Conservation (phyloP, 1,140 invertebrate genomes). For the Rhyzopertha dominica region DNA sequence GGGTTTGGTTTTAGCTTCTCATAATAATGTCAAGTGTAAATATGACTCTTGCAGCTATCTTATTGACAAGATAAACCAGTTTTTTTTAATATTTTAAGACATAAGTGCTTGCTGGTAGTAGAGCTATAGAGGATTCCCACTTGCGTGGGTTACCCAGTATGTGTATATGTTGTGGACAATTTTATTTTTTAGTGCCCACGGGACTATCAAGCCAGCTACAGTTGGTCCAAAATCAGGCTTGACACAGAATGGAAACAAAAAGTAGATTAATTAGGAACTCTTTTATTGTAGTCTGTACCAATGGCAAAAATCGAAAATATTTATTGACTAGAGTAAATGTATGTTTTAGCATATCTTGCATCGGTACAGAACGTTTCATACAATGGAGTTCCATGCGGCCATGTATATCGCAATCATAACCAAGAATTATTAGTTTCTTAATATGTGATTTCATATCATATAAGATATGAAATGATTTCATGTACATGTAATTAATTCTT, state of each 20-base stretch:
- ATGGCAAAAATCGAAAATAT: conserved; percentile 22
- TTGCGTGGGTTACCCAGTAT: conserved; percentile 12
- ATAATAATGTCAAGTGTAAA: background rate
- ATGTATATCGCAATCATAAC: conserved; percentile 36
- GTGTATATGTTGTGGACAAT: conserved; percentile 13
- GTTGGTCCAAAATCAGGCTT: conserved; percentile 22
- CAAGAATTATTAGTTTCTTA: conserved; percentile 40
- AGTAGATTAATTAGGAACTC: conserved; percentile 30
- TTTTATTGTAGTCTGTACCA: conserved; percentile 32
- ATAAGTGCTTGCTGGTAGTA: too few species aligned
- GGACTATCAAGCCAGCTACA: conserved; percentile 20
- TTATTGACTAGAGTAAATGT: background rate
- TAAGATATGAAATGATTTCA: conserved; percentile 41
- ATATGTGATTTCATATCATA: conserved; percentile 43
- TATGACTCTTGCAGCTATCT: background rate
- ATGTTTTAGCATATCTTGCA: conserved; percentile 20
- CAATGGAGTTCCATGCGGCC: conserved; percentile 41
- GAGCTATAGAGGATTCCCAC: too few species aligned
- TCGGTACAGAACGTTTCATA: conserved; percentile 30
- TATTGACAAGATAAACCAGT: background rate
- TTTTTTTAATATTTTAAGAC: too few species aligned
- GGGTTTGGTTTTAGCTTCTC: background rate
- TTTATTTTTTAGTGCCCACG: conserved; percentile 15
- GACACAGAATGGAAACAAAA: conserved; percentile 34
- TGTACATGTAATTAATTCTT: conserved; percentile 38